phyloP scores from a whole-genome alignment of 2,113 vertebrate species.

The Myrmecobius fasciatus region DNA sequence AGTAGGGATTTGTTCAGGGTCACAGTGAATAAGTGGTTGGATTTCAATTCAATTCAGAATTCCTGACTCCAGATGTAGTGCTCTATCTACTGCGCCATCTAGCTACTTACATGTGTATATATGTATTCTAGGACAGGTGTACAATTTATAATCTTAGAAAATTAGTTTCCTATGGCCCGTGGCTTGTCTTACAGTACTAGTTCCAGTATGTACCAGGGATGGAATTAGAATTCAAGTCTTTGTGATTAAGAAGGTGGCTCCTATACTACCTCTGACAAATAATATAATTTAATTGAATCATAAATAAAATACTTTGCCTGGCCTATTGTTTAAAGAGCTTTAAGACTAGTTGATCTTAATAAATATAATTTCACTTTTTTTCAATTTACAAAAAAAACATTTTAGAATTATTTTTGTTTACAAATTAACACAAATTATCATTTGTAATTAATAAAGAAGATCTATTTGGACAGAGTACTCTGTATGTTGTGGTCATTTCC shows the following conservation, averaged over 20 bases:
- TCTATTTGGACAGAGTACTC: constrained; percentile 63
- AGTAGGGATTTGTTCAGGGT: background rate
- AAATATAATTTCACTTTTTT: constrained; percentile 30
- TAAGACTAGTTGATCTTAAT: constrained; percentile 29
- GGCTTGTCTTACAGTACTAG: background rate
- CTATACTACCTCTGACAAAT: background rate
- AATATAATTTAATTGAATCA: background rate
- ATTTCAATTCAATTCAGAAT: background rate
- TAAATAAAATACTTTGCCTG: background rate
- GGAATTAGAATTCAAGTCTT: background rate
- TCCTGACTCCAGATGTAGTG: background rate
- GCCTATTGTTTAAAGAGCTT: background rate
- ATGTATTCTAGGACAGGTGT: background rate
- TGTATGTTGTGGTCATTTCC: constrained; percentile 57
- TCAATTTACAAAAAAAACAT: constrained; percentile 18
- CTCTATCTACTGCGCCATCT: background rate
- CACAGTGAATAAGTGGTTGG: background rate
- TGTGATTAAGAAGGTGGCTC: background rate
- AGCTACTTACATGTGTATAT: background rate
- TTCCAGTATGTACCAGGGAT: background rate
- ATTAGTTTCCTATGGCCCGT: background rate
- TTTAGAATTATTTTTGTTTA: constrained; percentile 38
- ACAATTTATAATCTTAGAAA: background rate
- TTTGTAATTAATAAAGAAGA: constrained; percentile 48
- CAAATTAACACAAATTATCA: constrained; percentile 26